Evolutionary conservation across 1,140 invertebrate species (phyloP).

Genomic region (Eumaeus atala): DNA sequence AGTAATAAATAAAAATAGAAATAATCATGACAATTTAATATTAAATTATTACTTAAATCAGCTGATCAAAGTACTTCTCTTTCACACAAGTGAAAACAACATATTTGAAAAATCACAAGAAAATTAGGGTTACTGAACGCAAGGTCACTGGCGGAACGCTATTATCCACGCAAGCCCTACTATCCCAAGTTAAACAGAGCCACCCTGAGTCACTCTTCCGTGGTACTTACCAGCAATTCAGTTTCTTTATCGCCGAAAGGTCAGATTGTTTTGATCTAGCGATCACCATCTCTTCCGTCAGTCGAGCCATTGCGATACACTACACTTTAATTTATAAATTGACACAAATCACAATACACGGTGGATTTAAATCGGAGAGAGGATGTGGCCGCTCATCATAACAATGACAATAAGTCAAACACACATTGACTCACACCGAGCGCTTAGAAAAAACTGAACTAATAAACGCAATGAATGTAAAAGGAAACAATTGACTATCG

Average conservation of each 20-base stretch:
- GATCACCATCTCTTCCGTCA: constrained; percentile 94
- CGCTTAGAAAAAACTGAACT: constrained; percentile 30
- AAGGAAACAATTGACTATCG: constrained; percentile 17
- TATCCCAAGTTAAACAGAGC: constrained; percentile 13
- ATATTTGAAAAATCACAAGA: constrained; percentile 12
- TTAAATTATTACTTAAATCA: not conserved
- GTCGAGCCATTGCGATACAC: constrained; percentile 78
- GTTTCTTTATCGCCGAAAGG: constrained; percentile 85
- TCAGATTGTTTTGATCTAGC: constrained; percentile 91
- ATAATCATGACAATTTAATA: too few species aligned
- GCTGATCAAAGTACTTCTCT: not conserved
- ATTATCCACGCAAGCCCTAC: constrained; percentile 23
- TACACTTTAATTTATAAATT: constrained; percentile 31
- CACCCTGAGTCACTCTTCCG: constrained; percentile 33
- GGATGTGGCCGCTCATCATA: constrained; percentile 41
- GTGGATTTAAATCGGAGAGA: constrained; percentile 36
- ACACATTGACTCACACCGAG: constrained; percentile 20
- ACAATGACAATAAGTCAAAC: constrained; percentile 22
- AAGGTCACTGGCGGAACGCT: constrained; percentile 30
- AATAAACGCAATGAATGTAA: too few species aligned
- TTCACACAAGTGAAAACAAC: not conserved
- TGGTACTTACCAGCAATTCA: constrained; percentile 90
- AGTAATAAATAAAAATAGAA: too few species aligned
- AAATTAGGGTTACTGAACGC: constrained; percentile 33
- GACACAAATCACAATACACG: not conserved